Evolutionary conservation across 2,797 vertebrate species (phyloP).

Genomic region (Bufotes viridis): DNA sequence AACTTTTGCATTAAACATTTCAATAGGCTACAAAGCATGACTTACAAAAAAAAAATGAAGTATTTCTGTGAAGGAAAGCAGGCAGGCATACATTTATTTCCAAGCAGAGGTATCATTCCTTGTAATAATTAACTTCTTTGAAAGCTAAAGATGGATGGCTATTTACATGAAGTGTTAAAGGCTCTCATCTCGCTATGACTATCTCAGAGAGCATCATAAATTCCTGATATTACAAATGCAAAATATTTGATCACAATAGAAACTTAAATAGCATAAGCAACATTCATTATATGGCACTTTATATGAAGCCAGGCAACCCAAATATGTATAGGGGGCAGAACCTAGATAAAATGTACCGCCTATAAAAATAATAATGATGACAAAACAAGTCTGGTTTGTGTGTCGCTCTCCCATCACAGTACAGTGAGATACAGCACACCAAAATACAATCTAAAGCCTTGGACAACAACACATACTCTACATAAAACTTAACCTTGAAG

Average conservation of each 20-base stretch:
- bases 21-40: background rate
- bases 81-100: conserved; percentile 15
- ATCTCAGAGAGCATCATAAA: background rate
- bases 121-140: conserved; percentile 39
- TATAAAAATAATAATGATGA: too few relatives aligned
- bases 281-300: background rate
- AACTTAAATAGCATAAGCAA: background rate
- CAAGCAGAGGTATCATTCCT: background rate
- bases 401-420: too few relatives aligned
- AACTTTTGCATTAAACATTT: conserved; percentile 24
- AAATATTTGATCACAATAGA: too few relatives aligned
- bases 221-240: too few relatives aligned
- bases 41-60: conserved; percentile 20
- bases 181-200: background rate
- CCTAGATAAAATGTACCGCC: too few relatives aligned
- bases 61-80: background rate
- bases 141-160: conserved; percentile 28
- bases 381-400: too few relatives aligned
- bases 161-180: background rate
- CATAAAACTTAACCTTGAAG: too few relatives aligned
- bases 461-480: too few relatives aligned
- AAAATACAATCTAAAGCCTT: too few relatives aligned
- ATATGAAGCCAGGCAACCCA: background rate
- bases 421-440: too few relatives aligned
- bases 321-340: too few relatives aligned